phyloP scores from a whole-genome alignment of 2,113 vertebrate species.

The Anser brachyrhynchus region DNA sequence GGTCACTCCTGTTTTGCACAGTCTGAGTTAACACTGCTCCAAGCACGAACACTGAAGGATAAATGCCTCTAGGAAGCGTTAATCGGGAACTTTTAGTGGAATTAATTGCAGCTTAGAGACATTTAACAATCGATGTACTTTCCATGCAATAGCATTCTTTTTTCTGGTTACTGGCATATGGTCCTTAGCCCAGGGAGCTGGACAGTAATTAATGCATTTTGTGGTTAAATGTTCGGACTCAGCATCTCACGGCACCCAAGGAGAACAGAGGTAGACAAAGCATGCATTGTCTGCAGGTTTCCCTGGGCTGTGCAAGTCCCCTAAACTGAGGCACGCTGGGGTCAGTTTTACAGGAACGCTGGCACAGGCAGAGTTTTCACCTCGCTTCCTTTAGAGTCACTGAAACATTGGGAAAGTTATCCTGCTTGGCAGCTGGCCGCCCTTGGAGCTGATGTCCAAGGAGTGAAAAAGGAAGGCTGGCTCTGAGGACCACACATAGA shows the following conservation, averaged over 20 bases:
- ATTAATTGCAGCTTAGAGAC: not conserved
- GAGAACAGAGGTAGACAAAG: conserved; percentile 38
- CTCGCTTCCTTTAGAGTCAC: not conserved
- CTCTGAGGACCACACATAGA: not conserved
- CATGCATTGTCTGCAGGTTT: conserved; percentile 26
- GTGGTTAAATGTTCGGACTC: conserved; percentile 44
- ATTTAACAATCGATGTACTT: not conserved
- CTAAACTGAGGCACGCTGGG: not conserved
- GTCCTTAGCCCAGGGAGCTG: not conserved
- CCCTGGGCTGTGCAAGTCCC: not conserved
- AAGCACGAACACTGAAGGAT: not conserved
- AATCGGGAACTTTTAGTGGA: not conserved
- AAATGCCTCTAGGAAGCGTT: not conserved
- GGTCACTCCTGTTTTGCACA: not conserved
- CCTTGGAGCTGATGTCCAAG: not conserved
- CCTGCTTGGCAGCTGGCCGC: not conserved
- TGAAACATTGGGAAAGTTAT: not conserved
- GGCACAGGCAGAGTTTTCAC: conserved; percentile 1
- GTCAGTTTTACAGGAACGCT: not conserved
- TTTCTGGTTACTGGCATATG: not conserved
- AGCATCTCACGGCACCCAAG: not conserved
- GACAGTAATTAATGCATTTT: conserved; percentile 36
- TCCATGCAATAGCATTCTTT: not conserved
- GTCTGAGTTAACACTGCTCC: not conserved
- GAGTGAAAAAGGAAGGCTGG: not conserved